Percentiles rank a stretch among this genome's conserved stretches.
phyloP scores from a whole-genome alignment of 2,888 invertebrate genomes.

The Camponotus fellah region DNA sequence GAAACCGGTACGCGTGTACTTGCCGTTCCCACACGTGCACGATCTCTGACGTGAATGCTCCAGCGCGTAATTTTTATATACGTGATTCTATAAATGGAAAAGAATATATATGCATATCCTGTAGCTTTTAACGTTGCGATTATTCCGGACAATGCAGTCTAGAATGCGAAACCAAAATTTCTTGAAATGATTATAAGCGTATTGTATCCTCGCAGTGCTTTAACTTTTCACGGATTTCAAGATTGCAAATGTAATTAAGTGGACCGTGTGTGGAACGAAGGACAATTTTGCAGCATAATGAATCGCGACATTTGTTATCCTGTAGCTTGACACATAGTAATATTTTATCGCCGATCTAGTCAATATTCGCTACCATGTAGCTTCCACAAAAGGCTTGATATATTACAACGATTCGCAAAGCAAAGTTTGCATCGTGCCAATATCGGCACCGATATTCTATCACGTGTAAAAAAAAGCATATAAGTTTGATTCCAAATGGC shows the following conservation, averaged over 20 bases:
- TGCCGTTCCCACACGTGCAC: slow-evolving; percentile 64
- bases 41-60: slow-evolving; percentile 66
- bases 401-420: slow-evolving; percentile 58
- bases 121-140: neutral
- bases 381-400: slow-evolving; percentile 61
- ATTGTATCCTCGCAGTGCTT: neutral
- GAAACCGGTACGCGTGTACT: slow-evolving; percentile 76
- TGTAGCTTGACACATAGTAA: slow-evolving; percentile 49
- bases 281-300: slow-evolving; percentile 56
- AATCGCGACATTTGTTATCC: slow-evolving; percentile 58
- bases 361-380: slow-evolving; percentile 66
- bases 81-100: slow-evolving; percentile 65
- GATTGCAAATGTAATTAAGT: neutral
- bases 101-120: slow-evolving; percentile 11
- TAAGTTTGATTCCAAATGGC: neutral
- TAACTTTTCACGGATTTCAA: slow-evolving; percentile 12
- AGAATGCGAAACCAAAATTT: neutral
- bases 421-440: slow-evolving; percentile 9
- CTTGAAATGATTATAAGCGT: neutral
- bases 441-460: neutral
- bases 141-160: neutral
- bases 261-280: neutral
- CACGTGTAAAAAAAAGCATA: neutral
- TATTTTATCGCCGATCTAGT: slow-evolving; percentile 61
- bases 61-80: slow-evolving; percentile 74